Conservation (phyloP, 2,797 vertebrate species). For the Gymnodraco acuticeps region DNA sequence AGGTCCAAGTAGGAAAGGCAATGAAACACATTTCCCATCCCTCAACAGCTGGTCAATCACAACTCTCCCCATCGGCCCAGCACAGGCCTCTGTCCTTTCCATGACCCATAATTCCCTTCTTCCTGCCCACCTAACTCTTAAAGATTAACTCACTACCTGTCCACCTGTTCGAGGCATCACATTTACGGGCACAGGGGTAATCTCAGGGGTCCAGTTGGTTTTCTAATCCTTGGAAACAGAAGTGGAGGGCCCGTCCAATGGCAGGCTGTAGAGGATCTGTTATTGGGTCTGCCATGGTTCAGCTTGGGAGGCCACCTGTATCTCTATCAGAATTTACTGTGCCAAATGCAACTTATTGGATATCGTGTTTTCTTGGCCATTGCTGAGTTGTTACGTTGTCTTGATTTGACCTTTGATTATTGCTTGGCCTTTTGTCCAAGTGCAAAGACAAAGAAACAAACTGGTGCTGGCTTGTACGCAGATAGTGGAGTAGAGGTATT, state of each 20-base stretch:
- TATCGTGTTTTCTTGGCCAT: slow-evolving; percentile 58
- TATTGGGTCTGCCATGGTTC: slow-evolving; percentile 70
- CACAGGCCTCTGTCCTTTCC: slow-evolving; percentile 66
- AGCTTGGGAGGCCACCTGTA: slow-evolving; percentile 65
- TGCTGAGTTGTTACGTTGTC: slow-evolving; percentile 22
- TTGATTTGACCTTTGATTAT: slow-evolving; percentile 45
- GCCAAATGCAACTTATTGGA: slow-evolving; percentile 64
- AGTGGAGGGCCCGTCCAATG: slow-evolving; percentile 52
- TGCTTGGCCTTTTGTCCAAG: slow-evolving; percentile 20
- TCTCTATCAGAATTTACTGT: slow-evolving; percentile 60
- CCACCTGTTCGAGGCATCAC: slow-evolving; percentile 85
- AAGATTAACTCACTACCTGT: slow-evolving; percentile 83
- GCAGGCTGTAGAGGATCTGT: slow-evolving; percentile 61
- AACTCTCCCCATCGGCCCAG: slow-evolving; percentile 32
- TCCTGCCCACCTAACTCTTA: slow-evolving; percentile 78
- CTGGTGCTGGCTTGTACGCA: background rate
- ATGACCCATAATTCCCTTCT: slow-evolving; percentile 83
- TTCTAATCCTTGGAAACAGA: slow-evolving; percentile 77
- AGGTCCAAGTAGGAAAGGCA: background rate
- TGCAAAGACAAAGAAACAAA: slow-evolving; percentile 12
- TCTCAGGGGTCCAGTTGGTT: slow-evolving; percentile 75
- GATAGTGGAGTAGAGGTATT: slow-evolving; percentile 24
- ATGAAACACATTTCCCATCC: slow-evolving; percentile 3
- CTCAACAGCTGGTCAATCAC: slow-evolving; percentile 28
- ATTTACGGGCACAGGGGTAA: slow-evolving; percentile 72